Percentiles rank a stretch among this genome's conserved stretches.
Conservation (phyloP, 2,888 invertebrate species). For the Pandemis corylana region DNA sequence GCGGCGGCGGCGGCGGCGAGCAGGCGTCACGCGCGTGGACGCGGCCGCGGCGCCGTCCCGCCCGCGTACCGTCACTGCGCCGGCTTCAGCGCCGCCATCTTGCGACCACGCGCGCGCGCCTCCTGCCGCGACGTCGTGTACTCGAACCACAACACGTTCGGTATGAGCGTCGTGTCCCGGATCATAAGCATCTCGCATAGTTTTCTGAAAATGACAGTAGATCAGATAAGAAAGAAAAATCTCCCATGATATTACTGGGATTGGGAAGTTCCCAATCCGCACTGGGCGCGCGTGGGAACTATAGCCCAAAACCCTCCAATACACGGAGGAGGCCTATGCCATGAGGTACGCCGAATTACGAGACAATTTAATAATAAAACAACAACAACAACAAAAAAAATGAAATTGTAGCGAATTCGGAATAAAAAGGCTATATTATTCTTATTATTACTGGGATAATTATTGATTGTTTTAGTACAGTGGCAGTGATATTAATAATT, state of each 20-base stretch:
- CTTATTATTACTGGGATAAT: no score
- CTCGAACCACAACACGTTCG: constrained; percentile 97
- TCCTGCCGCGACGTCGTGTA: constrained; percentile 95
- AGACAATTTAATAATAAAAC: no score
- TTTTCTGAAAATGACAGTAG: constrained; percentile 85
- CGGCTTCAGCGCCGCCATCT: constrained; percentile 91
- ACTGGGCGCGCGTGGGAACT: no score
- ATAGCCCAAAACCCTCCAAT: no score
- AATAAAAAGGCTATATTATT: no score
- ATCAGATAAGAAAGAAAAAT: no score
- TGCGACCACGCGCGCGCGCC: constrained; percentile 91
- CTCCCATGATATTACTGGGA: no score
- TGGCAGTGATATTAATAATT: neutral
- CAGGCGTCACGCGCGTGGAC: constrained; percentile 80
- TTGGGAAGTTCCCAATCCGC: no score
- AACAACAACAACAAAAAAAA: no score
- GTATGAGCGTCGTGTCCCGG: constrained; percentile 95
- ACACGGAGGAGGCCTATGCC: no score
- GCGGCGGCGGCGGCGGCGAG: constrained; percentile 74
- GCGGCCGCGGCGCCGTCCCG: constrained; percentile 62
- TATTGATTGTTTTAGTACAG: neutral
- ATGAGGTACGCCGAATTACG: no score
- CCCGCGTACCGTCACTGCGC: constrained; percentile 91
- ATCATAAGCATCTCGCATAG: constrained; percentile 93
- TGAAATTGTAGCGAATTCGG: no score